phyloP scores from a whole-genome alignment of 2,888 invertebrate species.

The Leptopilina myrica region DNA sequence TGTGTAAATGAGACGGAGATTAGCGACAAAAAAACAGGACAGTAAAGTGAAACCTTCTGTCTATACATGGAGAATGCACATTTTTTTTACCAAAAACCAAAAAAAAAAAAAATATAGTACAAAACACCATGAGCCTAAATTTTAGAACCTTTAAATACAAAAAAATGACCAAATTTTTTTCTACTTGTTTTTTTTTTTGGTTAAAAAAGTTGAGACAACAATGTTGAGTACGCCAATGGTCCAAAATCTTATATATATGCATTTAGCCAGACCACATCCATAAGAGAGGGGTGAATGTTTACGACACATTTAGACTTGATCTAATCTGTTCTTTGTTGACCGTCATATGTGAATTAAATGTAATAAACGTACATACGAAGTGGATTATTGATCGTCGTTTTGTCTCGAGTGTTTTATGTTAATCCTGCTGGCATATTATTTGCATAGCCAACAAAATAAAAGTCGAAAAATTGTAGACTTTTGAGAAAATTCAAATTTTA shows the following conservation, averaged over 20 bases:
- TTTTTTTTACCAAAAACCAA: not conserved
- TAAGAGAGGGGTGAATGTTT: constrained; percentile 5
- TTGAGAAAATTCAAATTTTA: no score
- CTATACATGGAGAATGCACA: not conserved
- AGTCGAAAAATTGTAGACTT: no score
- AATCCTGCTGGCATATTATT: not conserved
- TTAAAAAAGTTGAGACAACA: no score
- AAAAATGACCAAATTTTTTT: no score
- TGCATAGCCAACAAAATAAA: not conserved
- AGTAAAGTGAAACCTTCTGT: constrained; percentile 17
- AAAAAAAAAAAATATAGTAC: no score
- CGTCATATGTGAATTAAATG: constrained; percentile 7
- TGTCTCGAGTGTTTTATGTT: not conserved
- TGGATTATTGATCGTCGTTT: constrained; percentile 11
- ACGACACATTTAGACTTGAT: constrained; percentile 13
- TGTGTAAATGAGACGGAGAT: constrained; percentile 32
- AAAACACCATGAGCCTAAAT: not conserved
- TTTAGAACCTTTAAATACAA: not conserved
- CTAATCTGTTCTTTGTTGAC: constrained; percentile 22
- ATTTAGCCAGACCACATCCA: not conserved
- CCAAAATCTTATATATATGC: not conserved
- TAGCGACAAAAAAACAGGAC: constrained; percentile 29
- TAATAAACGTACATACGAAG: constrained; percentile 5
- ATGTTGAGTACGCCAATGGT: not conserved
- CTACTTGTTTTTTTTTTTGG: no score